phyloP scores from a whole-genome alignment of 2,888 invertebrate genomes.

The Ochropleura plecta region DNA sequence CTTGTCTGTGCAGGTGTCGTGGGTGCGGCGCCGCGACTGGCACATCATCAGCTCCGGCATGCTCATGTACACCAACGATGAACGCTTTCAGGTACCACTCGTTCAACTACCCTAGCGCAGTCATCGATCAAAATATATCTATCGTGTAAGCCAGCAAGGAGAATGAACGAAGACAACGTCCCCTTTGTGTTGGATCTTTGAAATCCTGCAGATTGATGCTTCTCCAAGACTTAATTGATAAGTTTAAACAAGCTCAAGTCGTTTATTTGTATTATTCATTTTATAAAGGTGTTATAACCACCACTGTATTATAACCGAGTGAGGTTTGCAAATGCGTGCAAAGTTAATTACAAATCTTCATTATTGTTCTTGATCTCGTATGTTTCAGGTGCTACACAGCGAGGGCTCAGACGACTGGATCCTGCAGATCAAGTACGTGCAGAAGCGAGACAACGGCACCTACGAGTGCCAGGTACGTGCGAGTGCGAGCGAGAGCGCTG shows the following conservation, averaged over 20 bases:
- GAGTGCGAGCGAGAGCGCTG: not conserved
- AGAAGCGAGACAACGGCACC: slow-evolving; percentile 97
- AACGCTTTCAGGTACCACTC: slow-evolving; percentile 92
- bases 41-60: slow-evolving; percentile 97
- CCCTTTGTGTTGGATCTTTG: not conserved
- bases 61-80: slow-evolving; percentile 97
- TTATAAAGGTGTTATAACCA: too few relatives aligned
- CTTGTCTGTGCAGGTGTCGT: slow-evolving; percentile 93
- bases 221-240: too few relatives aligned
- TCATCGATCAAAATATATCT: not conserved
- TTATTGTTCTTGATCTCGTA: not conserved
- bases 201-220: not conserved
- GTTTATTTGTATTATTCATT: too few relatives aligned
- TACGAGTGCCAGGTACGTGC: slow-evolving; percentile 96
- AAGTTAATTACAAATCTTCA: not conserved
- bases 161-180: not conserved
- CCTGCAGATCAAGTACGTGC: slow-evolving; percentile 98
- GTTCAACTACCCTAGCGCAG: not conserved
- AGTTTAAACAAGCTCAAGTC: not conserved
- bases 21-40: slow-evolving; percentile 98
- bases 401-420: slow-evolving; percentile 98
- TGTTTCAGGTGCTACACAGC: slow-evolving; percentile 93
- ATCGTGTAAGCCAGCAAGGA: not conserved
- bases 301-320: too few relatives aligned
- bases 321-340: too few relatives aligned